Base-by-base conservation (phyloP, 2,113 vertebrate genomes). In the Australoheros scitulus region DNA sequence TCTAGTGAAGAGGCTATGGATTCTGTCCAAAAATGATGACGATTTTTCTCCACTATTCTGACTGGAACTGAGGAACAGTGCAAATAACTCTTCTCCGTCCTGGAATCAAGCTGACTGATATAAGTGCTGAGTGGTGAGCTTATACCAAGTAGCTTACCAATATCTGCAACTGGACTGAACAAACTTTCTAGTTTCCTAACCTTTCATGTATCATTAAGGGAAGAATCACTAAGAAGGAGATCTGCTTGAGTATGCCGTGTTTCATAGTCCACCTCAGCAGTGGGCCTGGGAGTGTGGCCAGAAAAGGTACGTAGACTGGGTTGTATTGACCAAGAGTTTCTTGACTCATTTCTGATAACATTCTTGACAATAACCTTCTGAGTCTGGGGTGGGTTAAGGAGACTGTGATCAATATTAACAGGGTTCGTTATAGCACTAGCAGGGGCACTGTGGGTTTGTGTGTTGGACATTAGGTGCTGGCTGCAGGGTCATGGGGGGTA, bases 21-120 rank as follows among this genome's bases (percentile, higher is more conserved):
- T 18, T 6, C 22, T 24, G 8, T 72, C 47, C 43, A 72, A 29
- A 14, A 8, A 72, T 9, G 15, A 24, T 18, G 38, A 72, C 0
- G 43, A 22, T 4, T 72, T 52, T 24, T 72, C 43, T 18, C 43
- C 65, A 72, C 4, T 26, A 1, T 72, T 72, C 18, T 86, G 61
- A 55, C 55, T 84, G 2, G 47, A 74, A 14, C 32, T 61, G 6
- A 84, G 29, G 59, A 89, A 86, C 3, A 58, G 20, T 1, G 47
- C 61, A 52, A 83, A 86, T 1, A 86, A 38, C 6, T 83, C 77
- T 24, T 86, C 80, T 18, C 76, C 34, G 52, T 86, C 80, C 58
- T 89, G 24, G 80, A 83, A 8, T 89, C 77, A 77, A 77, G 70
- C 26, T 86, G 80, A 18, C 15, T 68, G 32, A 86, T 9, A 7